Evolutionary conservation across 2,888 invertebrate genomes (phyloP).

Genomic region (Argyresthia albistria): DNA sequence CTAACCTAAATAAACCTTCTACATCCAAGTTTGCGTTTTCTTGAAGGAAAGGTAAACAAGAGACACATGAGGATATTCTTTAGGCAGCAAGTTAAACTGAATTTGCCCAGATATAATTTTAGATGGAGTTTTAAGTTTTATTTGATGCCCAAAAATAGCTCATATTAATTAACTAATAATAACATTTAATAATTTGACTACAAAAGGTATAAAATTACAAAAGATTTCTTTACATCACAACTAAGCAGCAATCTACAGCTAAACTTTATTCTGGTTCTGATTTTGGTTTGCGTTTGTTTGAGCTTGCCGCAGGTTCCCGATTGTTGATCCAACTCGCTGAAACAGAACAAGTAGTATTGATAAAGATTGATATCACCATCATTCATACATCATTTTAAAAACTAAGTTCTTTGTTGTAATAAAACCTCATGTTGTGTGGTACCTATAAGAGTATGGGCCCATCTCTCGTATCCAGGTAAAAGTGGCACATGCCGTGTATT

Average conservation of each 20-base stretch:
- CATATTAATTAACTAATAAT: background rate
- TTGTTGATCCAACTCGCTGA: constrained; percentile 50
- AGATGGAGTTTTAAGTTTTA: too few relatives aligned
- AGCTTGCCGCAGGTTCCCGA: constrained; percentile 33
- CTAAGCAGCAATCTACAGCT: constrained; percentile 14
- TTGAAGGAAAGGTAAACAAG: background rate
- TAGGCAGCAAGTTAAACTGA: too few relatives aligned
- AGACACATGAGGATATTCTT: background rate
- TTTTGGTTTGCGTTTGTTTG: constrained; percentile 29
- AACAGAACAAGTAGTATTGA: constrained; percentile 21
- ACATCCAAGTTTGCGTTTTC: constrained; percentile 4
- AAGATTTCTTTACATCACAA: constrained; percentile 14
- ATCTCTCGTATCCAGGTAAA: too few relatives aligned
- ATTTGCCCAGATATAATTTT: too few relatives aligned
- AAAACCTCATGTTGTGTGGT: too few relatives aligned
- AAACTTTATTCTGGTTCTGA: constrained; percentile 27
- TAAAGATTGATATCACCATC: too few relatives aligned
- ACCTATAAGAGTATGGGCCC: too few relatives aligned
- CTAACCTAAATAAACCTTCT: constrained; percentile 9
- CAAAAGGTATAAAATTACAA: constrained; percentile 42
- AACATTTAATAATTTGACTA: constrained; percentile 1
- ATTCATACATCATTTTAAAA: background rate
- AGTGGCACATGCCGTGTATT: too few relatives aligned
- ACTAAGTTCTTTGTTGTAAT: background rate
- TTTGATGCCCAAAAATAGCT: too few relatives aligned